Evolutionary conservation across 2,113 vertebrate species (phyloP).

Genomic region (Nanorana parkeri): DNA sequence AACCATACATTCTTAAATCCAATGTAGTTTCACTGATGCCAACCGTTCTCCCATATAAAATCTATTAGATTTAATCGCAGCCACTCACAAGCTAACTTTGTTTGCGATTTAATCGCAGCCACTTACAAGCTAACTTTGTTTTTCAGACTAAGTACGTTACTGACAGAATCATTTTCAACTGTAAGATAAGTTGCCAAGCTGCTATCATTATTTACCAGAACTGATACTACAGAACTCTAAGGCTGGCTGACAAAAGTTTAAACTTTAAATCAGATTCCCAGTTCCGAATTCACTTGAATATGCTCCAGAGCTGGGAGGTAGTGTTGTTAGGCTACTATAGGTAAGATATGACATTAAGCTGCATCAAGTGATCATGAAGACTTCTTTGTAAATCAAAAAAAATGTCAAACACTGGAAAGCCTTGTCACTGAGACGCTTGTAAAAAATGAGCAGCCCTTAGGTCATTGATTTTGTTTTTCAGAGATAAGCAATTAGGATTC

Average conservation of each 20-base stretch:
- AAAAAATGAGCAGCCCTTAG: neutral
- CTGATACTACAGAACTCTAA: slow-evolving; percentile 12
- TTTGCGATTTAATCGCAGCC: slow-evolving; percentile 40
- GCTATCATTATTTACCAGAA: slow-evolving; percentile 45
- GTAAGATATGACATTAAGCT: no score
- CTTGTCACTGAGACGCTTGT: neutral
- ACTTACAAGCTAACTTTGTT: slow-evolving; percentile 48
- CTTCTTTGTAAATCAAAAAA: neutral
- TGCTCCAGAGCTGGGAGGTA: neutral
- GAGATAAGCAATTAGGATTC: no score
- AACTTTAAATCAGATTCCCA: slow-evolving; percentile 34
- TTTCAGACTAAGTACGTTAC: slow-evolving; percentile 51
- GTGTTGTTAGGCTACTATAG: no score
- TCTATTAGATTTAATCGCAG: slow-evolving; percentile 53
- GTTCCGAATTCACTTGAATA: slow-evolving; percentile 7
- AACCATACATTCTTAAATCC: slow-evolving; percentile 21
- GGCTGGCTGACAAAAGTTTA: slow-evolving; percentile 8
- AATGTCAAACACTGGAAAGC: neutral
- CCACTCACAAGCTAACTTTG: slow-evolving; percentile 41
- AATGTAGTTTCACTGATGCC: slow-evolving; percentile 37
- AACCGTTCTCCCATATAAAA: slow-evolving; percentile 48
- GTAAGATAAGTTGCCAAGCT: slow-evolving; percentile 47
- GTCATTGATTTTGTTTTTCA: neutral
- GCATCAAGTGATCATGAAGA: no score
- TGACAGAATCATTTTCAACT: slow-evolving; percentile 53